phyloP scores from a whole-genome alignment of 2,888 invertebrate genomes.

The Zootermopsis nevadensis region DNA sequence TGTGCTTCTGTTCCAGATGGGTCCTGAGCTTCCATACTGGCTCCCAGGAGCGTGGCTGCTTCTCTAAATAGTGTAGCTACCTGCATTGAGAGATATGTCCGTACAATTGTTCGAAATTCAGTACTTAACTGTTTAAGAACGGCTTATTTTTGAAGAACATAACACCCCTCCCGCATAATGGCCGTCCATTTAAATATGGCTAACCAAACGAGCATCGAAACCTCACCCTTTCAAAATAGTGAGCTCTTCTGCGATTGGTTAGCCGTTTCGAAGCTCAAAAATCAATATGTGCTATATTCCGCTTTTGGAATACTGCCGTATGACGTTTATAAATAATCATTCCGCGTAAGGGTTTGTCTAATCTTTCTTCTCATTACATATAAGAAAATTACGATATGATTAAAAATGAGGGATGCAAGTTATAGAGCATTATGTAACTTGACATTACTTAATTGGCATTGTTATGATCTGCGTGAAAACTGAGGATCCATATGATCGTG shows the following conservation, averaged over 20 bases:
- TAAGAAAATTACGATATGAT: no score
- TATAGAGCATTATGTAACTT: background rate
- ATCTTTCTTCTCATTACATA: background rate
- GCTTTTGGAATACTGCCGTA: slow-evolving; percentile 32
- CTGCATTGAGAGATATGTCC: slow-evolving; percentile 66
- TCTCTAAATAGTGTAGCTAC: slow-evolving; percentile 76
- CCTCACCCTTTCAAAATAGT: slow-evolving; percentile 69
- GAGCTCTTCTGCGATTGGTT: slow-evolving; percentile 57
- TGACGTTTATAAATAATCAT: background rate
- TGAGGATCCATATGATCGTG: background rate
- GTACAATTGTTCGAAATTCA: slow-evolving; percentile 30
- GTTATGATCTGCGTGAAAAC: background rate
- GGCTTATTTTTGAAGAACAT: slow-evolving; percentile 51
- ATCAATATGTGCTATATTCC: slow-evolving; percentile 65
- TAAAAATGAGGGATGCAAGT: background rate
- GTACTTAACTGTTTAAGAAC: slow-evolving; percentile 53
- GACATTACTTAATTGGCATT: background rate
- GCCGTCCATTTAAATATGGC: slow-evolving; percentile 56
- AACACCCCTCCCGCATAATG: slow-evolving; percentile 54
- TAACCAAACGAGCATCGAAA: slow-evolving; percentile 61
- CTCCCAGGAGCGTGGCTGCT: slow-evolving; percentile 74
- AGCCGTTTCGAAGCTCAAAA: slow-evolving; percentile 71
- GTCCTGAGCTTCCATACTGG: slow-evolving; percentile 66
- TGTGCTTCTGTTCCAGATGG: slow-evolving; percentile 56
- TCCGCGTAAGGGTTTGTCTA: background rate